Evolutionary conservation across 2,797 vertebrate species (phyloP).

Genomic region (Lithobates pipiens): DNA sequence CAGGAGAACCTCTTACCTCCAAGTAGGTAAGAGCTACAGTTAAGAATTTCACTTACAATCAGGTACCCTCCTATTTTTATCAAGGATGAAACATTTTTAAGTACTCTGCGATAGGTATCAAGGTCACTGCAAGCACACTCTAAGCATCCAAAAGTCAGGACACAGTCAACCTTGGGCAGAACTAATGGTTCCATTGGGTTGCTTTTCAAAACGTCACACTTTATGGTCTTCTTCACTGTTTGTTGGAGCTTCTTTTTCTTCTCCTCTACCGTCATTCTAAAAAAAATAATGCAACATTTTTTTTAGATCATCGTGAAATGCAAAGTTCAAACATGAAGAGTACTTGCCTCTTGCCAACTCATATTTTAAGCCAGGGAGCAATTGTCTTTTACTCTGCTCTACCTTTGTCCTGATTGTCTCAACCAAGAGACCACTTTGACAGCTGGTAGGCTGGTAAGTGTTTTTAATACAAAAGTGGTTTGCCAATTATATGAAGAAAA

Average conservation of each 20-base stretch:
- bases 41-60: slow-evolving; percentile 66
- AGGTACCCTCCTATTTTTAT: slow-evolving; percentile 69
- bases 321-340: neutral
- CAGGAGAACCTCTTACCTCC: slow-evolving; percentile 65
- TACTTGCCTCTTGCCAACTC: neutral
- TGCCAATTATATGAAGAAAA: too few relatives aligned
- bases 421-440: too few relatives aligned
- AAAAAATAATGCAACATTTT: slow-evolving; percentile 5
- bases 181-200: slow-evolving; percentile 61
- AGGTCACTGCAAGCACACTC: slow-evolving; percentile 71
- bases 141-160: slow-evolving; percentile 70
- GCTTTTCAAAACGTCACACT: slow-evolving; percentile 71
- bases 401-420: too few relatives aligned
- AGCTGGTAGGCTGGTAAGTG: too few relatives aligned
- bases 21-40: slow-evolving; percentile 65
- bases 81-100: slow-evolving; percentile 66
- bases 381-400: too few relatives aligned
- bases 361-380: too few relatives aligned
- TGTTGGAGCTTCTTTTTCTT: slow-evolving; percentile 70
- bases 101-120: slow-evolving; percentile 58
- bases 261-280: slow-evolving; percentile 37
- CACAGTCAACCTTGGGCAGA: slow-evolving; percentile 67
- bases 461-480: too few relatives aligned
- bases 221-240: slow-evolving; percentile 66
- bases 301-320: neutral